These are phyloP conservation scores for Oasisia sp. DNA, from an alignment of 2,888 invertebrate species.

Conservation along the genomic window DNA sequence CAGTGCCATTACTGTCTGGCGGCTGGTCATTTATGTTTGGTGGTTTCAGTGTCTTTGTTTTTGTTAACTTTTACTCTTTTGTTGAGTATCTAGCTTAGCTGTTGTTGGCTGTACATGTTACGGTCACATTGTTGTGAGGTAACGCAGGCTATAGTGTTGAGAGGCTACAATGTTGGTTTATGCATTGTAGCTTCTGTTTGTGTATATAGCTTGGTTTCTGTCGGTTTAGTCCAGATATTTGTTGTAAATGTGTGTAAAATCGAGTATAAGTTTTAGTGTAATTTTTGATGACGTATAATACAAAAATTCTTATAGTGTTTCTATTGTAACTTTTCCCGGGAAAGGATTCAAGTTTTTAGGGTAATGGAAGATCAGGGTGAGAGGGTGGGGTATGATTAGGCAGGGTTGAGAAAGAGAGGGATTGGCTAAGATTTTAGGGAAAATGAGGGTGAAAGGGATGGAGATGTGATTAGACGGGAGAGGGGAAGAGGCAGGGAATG, in stretches of 20 bases:
- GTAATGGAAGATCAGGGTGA: neutral
- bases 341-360: neutral
- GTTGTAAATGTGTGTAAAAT: neutral
- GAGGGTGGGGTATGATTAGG: neutral
- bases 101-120: neutral
- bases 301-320: neutral
- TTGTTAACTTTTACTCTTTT: conserved; percentile 19
- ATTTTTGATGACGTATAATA: neutral
- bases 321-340: neutral
- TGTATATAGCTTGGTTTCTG: neutral
- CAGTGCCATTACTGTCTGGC: conserved; percentile 39
- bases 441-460: neutral
- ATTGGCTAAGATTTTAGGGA: neutral
- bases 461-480: neutral
- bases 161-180: neutral
- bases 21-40: conserved; percentile 24
- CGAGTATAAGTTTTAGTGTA: neutral
- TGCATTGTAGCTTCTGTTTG: neutral
- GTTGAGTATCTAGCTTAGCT: neutral
- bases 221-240: neutral
- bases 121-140: neutral
- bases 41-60: conserved; percentile 14
- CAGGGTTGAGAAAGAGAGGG: neutral
- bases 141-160: neutral
- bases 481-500: neutral